Base-by-base conservation (phyloP, 2,797 vertebrate species). In the Capromys pilorides region DNA sequence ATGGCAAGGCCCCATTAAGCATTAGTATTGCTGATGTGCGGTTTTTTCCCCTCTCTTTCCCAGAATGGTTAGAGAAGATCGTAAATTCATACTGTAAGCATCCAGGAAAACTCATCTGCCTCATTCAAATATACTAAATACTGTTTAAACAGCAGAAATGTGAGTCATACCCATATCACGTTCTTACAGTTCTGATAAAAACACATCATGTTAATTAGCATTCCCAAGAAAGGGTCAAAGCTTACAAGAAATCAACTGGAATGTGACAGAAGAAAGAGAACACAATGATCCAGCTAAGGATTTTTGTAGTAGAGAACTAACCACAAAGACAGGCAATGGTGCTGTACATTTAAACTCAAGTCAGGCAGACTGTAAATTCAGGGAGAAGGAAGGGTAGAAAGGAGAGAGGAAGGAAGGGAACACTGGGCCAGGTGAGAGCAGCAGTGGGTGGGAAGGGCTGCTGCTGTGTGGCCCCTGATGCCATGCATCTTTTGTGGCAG, bases 111-210 rank as follows among this genome's bases (percentile, higher is more conserved):
- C 59, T 59, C 89, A 91, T 96, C 66, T 85, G 78, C 73, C 2
- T 64, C 82, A 36, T 22, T 90, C 81, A 69, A 71, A 88, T 90
- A 78, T 13, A 90, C 86, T 90, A 95, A 96, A 95, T 67, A 86
- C 83, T 79, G 69, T 82, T 96, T 92, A 94, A 92, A 87, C 87
- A 85, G 89, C 69, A 88, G 62, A 81, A 67, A 12, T 77, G 7
- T 97, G 96, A 97, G 95, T 97, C 97, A 97, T 85, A 71, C 26
- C 0, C 18, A 51, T 91, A 93, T 41, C 85, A 85, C n/a, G 75
- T 97, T 95, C 94, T 94, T 96, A 96, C 95, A 93, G 96, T 95
- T 97, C 96, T 97, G 78, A 92, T 91, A 33, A 71, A 89, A 94
- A 92, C 88, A 33, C 81, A 88, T 93, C 77, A 4, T 28, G 5